Conservation (phyloP, 2,797 vertebrate species). For the Gorsachius magnificus region DNA sequence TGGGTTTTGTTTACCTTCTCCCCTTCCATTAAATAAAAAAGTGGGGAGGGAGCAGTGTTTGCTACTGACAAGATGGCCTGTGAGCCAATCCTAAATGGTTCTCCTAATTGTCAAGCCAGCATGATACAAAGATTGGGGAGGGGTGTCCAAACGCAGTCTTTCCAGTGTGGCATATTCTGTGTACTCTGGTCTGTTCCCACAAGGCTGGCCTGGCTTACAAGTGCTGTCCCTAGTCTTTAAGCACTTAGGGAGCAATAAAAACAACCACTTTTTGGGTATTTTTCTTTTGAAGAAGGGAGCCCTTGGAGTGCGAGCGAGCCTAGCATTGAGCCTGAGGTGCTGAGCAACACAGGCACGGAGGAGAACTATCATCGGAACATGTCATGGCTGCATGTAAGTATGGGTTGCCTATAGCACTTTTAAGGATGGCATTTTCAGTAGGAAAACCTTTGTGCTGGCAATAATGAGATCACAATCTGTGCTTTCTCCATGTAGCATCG, state of each 20-base stretch:
- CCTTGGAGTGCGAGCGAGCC: constrained; percentile 97
- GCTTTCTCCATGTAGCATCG: background rate
- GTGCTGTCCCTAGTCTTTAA: constrained; percentile 70
- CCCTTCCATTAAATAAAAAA: constrained; percentile 41
- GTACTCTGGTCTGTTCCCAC: constrained; percentile 58
- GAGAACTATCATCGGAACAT: constrained; percentile 98
- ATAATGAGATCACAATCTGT: background rate
- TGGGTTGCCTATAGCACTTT: background rate
- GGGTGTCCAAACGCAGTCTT: constrained; percentile 18
- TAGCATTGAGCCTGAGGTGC: constrained; percentile 96
- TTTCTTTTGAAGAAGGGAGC: constrained; percentile 89
- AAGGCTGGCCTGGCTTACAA: constrained; percentile 73
- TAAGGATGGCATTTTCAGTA: background rate
- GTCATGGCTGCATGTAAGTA: constrained; percentile 97
- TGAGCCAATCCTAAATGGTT: constrained; percentile 30
- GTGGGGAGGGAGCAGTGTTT: constrained; percentile 17
- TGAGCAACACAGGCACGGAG: constrained; percentile 85
- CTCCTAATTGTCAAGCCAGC: constrained; percentile 70
- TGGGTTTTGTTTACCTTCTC: constrained; percentile 39
- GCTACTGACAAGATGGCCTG: background rate
- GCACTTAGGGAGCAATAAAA: constrained; percentile 59
- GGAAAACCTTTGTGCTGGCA: background rate
- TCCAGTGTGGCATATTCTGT: constrained; percentile 18
- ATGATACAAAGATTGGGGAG: constrained; percentile 17
- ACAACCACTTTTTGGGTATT: constrained; percentile 72